phyloP scores from a whole-genome alignment of 2,888 invertebrate species.

The Notodonta ziczac region DNA sequence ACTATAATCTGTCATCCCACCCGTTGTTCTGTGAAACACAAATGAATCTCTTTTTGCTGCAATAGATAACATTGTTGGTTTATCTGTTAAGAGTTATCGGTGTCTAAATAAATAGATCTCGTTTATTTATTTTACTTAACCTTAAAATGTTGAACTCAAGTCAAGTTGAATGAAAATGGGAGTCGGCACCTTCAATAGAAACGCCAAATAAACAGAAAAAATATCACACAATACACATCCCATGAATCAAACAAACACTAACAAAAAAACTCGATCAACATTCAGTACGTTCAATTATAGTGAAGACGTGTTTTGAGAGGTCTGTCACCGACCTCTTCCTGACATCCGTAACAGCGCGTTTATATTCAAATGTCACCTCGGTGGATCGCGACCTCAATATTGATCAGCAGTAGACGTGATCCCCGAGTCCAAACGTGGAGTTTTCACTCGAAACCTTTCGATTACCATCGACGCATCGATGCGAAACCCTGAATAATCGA shows the following conservation, averaged over 20 bases:
- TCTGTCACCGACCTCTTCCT: slow-evolving; percentile 30
- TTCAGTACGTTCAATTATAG: slow-evolving; percentile 23
- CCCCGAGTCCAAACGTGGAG: slow-evolving; percentile 55
- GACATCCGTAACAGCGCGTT: slow-evolving; percentile 58
- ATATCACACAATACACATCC: slow-evolving; percentile 4
- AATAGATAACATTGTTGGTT: slow-evolving; percentile 32
- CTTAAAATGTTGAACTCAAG: no score
- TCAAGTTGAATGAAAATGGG: no score
- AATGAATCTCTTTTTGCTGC: slow-evolving; percentile 28
- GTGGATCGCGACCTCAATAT: slow-evolving; percentile 65
- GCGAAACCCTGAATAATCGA: slow-evolving; percentile 42
- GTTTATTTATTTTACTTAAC: no score
- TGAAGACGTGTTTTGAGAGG: slow-evolving; percentile 20
- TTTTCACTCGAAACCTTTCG: slow-evolving; percentile 65
- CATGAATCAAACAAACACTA: slow-evolving; percentile 14
- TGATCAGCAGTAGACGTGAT: slow-evolving; percentile 67
- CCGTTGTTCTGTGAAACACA: slow-evolving; percentile 20
- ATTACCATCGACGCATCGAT: slow-evolving; percentile 44
- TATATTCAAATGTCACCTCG: slow-evolving; percentile 56
- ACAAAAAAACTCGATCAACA: slow-evolving; percentile 22
- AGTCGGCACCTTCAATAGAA: not conserved
- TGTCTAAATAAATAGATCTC: not conserved
- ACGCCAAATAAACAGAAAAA: not conserved
- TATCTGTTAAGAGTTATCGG: not conserved
- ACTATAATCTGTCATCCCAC: slow-evolving; percentile 21